Conservation (phyloP, 2,113 vertebrate species). For the Tauraco erythrolophus region DNA sequence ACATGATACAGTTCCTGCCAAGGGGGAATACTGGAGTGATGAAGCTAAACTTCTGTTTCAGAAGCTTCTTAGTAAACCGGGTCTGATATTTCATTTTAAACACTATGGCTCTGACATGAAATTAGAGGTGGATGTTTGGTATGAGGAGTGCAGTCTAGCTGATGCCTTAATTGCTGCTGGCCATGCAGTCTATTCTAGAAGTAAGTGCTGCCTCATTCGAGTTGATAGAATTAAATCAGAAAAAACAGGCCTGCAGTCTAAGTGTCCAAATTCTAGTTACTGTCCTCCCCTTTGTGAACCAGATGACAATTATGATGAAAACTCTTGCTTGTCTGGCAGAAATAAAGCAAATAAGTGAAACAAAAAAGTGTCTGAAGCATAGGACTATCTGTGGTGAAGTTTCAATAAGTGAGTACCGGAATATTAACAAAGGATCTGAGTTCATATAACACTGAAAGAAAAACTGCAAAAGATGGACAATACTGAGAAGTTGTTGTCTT, state of each 20-base stretch:
- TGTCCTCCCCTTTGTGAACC: neutral
- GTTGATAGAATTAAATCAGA: neutral
- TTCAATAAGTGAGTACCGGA: neutral
- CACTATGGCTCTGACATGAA: slow-evolving; percentile 39
- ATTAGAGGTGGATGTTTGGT: slow-evolving; percentile 66
- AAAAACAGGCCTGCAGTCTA: neutral
- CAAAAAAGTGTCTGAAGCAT: neutral
- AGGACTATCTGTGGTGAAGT: neutral
- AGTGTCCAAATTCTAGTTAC: neutral
- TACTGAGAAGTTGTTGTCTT: neutral
- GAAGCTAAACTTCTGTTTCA: slow-evolving; percentile 78
- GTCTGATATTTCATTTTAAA: slow-evolving; percentile 80
- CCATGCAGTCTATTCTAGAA: slow-evolving; percentile 30
- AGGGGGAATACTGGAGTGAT: slow-evolving; percentile 78
- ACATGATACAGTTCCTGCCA: slow-evolving; percentile 73
- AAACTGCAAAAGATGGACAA: neutral
- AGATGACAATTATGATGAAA: neutral
- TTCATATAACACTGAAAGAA: neutral
- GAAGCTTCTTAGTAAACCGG: slow-evolving; percentile 73
- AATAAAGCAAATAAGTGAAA: neutral
- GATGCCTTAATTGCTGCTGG: slow-evolving; percentile 63
- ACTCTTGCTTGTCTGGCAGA: neutral
- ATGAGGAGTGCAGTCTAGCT: slow-evolving; percentile 15
- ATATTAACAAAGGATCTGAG: neutral
- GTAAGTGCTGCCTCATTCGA: neutral